Evolutionary conservation across 2,797 vertebrate genomes (phyloP).

Genomic region (Peromyscus attwateri): DNA sequence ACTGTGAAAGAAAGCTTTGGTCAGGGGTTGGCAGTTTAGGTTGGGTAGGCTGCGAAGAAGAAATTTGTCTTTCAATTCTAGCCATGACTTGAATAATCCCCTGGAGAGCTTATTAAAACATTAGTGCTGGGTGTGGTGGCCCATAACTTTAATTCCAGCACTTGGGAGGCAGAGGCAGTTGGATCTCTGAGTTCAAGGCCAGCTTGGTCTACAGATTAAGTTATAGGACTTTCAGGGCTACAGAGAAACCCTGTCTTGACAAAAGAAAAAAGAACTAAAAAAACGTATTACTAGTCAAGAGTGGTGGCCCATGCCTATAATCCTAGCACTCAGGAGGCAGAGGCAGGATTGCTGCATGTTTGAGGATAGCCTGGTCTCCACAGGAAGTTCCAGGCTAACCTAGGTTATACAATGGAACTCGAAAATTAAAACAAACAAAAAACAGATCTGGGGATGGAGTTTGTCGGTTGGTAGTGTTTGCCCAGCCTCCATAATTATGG

Average conservation of each 20-base stretch:
- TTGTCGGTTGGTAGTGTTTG: background rate
- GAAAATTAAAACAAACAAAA: background rate
- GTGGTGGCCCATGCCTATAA: background rate
- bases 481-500: background rate
- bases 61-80: background rate
- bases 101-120: constrained; percentile 27
- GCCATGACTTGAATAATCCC: background rate
- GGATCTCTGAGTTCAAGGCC: background rate
- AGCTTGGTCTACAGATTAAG: background rate
- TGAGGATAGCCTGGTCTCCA: background rate
- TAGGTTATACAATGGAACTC: background rate
- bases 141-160: background rate
- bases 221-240: background rate
- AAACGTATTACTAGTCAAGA: background rate
- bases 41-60: background rate
- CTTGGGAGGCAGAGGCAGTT: background rate
- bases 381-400: background rate
- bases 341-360: background rate
- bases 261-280: background rate
- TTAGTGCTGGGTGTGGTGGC: background rate
- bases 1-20: background rate
- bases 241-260: background rate
- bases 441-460: background rate
- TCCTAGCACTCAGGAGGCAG: background rate
- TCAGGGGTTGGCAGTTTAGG: background rate